These are phyloP conservation scores for Tholera decimalis DNA, from an alignment of 2,888 invertebrate species.

Conservation along the genomic window DNA sequence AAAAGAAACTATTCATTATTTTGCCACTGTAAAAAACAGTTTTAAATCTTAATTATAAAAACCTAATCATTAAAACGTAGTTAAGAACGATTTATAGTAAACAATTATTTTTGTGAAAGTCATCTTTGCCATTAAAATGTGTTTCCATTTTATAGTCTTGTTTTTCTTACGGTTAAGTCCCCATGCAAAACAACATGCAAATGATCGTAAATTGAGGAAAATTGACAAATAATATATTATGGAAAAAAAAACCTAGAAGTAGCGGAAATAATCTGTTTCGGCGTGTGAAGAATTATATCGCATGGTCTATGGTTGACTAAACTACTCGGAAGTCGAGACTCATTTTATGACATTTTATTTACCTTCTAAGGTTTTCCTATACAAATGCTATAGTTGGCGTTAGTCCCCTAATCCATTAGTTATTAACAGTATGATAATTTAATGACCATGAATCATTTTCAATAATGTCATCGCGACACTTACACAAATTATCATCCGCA, in stretches of 20 bases:
- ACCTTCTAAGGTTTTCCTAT: neutral
- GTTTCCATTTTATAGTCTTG: constrained; percentile 77
- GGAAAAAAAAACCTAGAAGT: neutral
- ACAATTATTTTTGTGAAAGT: constrained; percentile 83
- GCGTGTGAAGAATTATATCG: neutral
- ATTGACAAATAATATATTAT: neutral
- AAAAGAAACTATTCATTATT: neutral
- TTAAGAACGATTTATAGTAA: constrained; percentile 69
- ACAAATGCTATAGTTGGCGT: neutral
- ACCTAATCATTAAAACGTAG: constrained; percentile 59
- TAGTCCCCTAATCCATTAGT: neutral
- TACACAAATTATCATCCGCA: neutral
- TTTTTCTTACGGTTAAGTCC: constrained; percentile 42
- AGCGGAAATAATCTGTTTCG: constrained; percentile 13
- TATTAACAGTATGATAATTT: too few species aligned
- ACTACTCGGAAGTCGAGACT: constrained; percentile 6
- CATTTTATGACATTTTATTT: neutral
- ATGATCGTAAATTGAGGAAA: constrained; percentile 29
- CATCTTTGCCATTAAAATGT: constrained; percentile 85
- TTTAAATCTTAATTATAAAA: constrained; percentile 39
- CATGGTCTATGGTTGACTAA: constrained; percentile 1
- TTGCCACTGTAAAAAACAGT: constrained; percentile 39
- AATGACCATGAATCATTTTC: too few species aligned
- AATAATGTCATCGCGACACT: neutral
- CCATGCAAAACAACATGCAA: constrained; percentile 15